A percentile compares a stretch with the other conserved stretches of the same genome.
These are phyloP conservation scores for Gastrophryne carolinensis DNA, from an alignment of 2,797 vertebrate genomes.

Conservation along the genomic window DNA sequence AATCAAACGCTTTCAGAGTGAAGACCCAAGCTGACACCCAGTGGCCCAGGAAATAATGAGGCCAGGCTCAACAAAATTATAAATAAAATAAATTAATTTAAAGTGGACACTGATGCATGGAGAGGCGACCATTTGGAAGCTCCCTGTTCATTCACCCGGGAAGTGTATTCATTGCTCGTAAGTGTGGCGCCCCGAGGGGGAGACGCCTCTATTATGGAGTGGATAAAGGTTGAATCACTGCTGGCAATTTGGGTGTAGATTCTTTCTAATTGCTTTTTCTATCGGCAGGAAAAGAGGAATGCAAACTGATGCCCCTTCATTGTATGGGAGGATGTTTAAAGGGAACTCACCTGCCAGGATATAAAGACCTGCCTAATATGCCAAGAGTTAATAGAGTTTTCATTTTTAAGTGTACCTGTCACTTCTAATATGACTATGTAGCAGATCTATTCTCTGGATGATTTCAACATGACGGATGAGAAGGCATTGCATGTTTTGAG, in stretches of 20 bases:
- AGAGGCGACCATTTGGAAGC: constrained; percentile 33
- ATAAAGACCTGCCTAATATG: constrained; percentile 8
- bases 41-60: constrained; percentile 51
- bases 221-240: constrained; percentile 53
- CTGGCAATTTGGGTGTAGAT: constrained; percentile 49
- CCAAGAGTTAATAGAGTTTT: background rate
- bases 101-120: constrained; percentile 52
- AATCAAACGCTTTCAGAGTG: constrained; percentile 40
- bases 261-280: constrained; percentile 49
- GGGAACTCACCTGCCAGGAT: background rate
- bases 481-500: background rate
- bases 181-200: constrained; percentile 42
- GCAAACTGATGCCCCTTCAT: constrained; percentile 44
- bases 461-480: background rate
- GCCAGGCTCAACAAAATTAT: constrained; percentile 52
- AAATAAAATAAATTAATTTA: constrained; percentile 55
- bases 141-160: constrained; percentile 48
- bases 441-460: background rate
- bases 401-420: background rate
- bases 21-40: constrained; percentile 49
- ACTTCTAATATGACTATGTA: background rate
- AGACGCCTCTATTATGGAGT: constrained; percentile 48
- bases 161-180: constrained; percentile 52
- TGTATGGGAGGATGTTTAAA: constrained; percentile 27
- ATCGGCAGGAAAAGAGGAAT: constrained; percentile 32